A percentile compares a stretch with the other conserved stretches of the same genome.
These are phyloP conservation scores for Syndactyla subalaris DNA, from an alignment of 2,797 vertebrate species.

Conservation along the genomic window DNA sequence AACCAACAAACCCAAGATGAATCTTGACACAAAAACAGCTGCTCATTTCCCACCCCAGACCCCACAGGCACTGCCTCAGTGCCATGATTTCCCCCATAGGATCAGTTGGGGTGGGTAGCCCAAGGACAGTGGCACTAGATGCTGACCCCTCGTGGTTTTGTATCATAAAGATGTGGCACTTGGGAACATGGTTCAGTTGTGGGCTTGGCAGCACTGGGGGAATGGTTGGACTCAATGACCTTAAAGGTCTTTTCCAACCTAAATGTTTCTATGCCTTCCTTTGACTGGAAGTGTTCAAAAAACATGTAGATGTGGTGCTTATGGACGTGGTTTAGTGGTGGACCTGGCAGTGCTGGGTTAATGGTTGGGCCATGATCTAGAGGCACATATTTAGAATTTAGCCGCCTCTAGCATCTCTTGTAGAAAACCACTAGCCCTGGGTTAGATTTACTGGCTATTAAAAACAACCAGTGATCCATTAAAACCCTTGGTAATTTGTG, in stretches of 20 bases:
- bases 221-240: rapidly evolving
- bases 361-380: neutral
- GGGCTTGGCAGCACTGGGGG: neutral
- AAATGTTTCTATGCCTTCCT: neutral
- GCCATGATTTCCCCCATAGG: neutral
- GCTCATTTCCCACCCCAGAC: neutral
- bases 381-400: neutral
- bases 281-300: neutral
- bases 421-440: neutral
- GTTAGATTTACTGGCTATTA: too few species aligned
- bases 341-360: neutral
- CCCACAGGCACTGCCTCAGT: neutral
- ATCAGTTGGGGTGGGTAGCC: rapidly evolving
- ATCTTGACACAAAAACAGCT: neutral
- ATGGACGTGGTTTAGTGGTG: neutral
- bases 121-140: neutral
- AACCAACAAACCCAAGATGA: neutral
- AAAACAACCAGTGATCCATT: neutral
- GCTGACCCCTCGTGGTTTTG: neutral
- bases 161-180: neutral
- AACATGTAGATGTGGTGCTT: neutral
- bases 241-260: neutral
- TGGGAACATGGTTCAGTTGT: neutral
- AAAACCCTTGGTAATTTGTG: neutral
- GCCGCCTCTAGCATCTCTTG: neutral